phyloP scores from a whole-genome alignment of 2,797 vertebrate genomes.

The Phrynocephalus vlangalii region DNA sequence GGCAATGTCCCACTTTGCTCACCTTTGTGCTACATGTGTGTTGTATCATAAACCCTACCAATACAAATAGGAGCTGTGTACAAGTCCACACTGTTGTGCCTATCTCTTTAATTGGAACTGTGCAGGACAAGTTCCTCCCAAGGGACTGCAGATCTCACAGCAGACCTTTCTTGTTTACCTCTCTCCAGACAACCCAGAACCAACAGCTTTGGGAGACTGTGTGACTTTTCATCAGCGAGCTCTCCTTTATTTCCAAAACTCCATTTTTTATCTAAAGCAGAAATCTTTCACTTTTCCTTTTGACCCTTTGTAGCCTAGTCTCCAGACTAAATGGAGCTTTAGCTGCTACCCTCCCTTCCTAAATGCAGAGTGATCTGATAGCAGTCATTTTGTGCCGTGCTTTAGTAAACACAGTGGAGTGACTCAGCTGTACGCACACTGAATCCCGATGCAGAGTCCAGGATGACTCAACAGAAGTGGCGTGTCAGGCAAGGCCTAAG shows the following conservation, averaged over 20 bases:
- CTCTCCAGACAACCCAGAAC: not conserved
- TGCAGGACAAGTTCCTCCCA: not conserved
- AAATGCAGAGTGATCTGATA: rapidly evolving
- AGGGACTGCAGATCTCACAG: not conserved
- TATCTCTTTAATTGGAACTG: not conserved
- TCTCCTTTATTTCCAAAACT: not conserved
- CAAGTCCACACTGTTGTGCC: not conserved
- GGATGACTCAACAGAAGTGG: slow-evolving; percentile 27
- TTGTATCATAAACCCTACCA: not conserved
- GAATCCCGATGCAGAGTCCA: not conserved
- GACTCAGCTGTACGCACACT: not conserved
- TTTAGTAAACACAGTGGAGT: not conserved
- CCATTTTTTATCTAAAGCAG: slow-evolving; percentile 1
- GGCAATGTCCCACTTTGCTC: too few species aligned
- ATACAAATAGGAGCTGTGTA: not conserved
- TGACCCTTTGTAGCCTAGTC: not conserved
- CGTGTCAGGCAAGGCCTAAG: not conserved
- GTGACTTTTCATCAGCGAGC: not conserved
- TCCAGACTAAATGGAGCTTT: not conserved
- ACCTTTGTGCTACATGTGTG: too few species aligned
- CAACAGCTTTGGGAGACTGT: not conserved
- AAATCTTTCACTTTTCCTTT: not conserved
- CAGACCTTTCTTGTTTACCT: not conserved
- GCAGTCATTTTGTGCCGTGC: not conserved
- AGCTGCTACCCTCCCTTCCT: not conserved